phyloP scores from a whole-genome alignment of 2,888 invertebrate genomes.

The Acleris emargana region DNA sequence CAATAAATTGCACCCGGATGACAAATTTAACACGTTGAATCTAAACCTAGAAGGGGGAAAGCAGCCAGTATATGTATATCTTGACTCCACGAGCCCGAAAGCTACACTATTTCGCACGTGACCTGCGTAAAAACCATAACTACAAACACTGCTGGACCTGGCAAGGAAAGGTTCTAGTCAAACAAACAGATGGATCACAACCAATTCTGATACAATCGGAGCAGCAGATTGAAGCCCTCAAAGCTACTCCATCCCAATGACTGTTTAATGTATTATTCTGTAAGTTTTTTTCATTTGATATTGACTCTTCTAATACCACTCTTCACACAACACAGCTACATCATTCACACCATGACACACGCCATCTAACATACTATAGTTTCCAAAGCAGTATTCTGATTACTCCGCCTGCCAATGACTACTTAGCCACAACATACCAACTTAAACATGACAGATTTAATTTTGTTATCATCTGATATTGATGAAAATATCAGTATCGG shows the following conservation, averaged over 20 bases:
- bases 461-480: constrained; percentile 4
- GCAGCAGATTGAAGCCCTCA: constrained; percentile 3
- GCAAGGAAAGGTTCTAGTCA: constrained; percentile 2
- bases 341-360: not conserved
- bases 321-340: not conserved
- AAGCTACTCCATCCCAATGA: not conserved
- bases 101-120: not conserved
- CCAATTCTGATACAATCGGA: not conserved
- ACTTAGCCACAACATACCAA: not conserved
- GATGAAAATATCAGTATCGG: constrained; percentile 6
- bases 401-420: not conserved
- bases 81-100: constrained; percentile 4
- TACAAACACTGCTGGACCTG: constrained; percentile 5
- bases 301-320: not conserved
- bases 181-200: not conserved
- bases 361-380: not conserved
- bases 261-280: not conserved
- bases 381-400: not conserved
- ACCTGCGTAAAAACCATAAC: not conserved
- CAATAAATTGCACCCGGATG: not conserved
- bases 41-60: not conserved
- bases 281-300: not conserved
- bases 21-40: not conserved
- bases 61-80: not conserved
- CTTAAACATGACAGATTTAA: not conserved